A percentile compares a stretch with the other conserved stretches of the same genome.
These are phyloP conservation scores for Rhea pennata DNA, from an alignment of 2,113 vertebrate genomes.

Conservation along the genomic window DNA sequence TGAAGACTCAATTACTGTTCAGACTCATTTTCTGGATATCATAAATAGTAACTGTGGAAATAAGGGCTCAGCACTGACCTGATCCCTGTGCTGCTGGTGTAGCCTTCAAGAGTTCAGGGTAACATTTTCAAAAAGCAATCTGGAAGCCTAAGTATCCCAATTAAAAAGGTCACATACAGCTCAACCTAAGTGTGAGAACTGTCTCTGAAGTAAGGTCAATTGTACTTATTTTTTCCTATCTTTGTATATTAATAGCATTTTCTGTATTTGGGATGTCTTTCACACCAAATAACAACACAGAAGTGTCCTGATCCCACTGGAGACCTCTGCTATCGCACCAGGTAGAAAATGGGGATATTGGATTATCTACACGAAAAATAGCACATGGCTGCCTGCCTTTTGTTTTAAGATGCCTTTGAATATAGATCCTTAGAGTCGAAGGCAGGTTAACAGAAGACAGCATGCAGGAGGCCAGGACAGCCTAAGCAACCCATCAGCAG, in stretches of 20 bases:
- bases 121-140: neutral
- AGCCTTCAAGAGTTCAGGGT: neutral
- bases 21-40: neutral
- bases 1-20: neutral
- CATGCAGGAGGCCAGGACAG: conserved; percentile 34
- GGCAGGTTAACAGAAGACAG: conserved; percentile 35
- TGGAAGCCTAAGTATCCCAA: neutral
- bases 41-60: neutral
- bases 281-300: neutral
- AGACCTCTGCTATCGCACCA: neutral
- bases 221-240: neutral
- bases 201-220: neutral
- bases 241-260: accelerated
- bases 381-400: neutral
- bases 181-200: neutral
- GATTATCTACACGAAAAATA: neutral
- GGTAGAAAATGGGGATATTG: neutral
- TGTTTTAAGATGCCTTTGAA: neutral
- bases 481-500: conserved; percentile 62
- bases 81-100: neutral
- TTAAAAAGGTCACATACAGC: neutral
- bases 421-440: neutral
- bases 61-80: neutral
- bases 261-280: neutral
- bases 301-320: neutral